Evolutionary conservation across 1,140 invertebrate species (phyloP), one percentile per base, ranked within the genome.

Genomic region (Archegozetes longisetosus): DNA sequence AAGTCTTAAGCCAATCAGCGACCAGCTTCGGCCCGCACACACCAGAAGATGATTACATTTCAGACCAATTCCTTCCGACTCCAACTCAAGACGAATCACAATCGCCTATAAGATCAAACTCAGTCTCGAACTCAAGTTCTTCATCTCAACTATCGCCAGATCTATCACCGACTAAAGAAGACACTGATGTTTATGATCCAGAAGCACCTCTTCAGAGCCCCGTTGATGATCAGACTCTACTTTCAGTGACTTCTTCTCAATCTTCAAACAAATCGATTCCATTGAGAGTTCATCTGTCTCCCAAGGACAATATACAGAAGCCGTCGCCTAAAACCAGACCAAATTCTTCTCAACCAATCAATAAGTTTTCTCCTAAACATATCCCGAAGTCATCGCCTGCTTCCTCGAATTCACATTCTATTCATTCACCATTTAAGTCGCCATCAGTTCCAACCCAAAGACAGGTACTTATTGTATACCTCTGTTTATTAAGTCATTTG

Each of bases 101-200:
- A 24, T 58, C 57, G 23, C 57, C 57, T 12, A 28, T 53, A 13
- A 24, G 26, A n/a, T 3, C 1, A 17, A 28, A 24, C 27, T 25
- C 29, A 27, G n/a, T 13, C 4, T 28, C 6, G 40, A 22, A 3
- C 27, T 27, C 3, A 53, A 27, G 6, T n/a, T 25, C 3, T 25
- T 58, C 46, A 49, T 47, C 20, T 49, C 23, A 13, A 4, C 20
- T 40, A n/a, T 27, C 51, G 23, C 55, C n/a, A n/a, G 55, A 26
- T 3, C 1, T 20, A 29, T n/a, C 27, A 55, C 3, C 32, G 6
- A 27, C 25, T 50, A 27, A 55, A 61, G 20, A 61, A 29, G 58
- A 58, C 26, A 24, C 13, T 24, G 58, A 63, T 55, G 26, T 61
- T 25, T 63, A 63, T 47, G 62, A 83, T 85, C 64, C 75, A 86